Evolutionary conservation across 2,888 invertebrate genomes (phyloP).

Genomic region (Sicus ferrugineus): DNA sequence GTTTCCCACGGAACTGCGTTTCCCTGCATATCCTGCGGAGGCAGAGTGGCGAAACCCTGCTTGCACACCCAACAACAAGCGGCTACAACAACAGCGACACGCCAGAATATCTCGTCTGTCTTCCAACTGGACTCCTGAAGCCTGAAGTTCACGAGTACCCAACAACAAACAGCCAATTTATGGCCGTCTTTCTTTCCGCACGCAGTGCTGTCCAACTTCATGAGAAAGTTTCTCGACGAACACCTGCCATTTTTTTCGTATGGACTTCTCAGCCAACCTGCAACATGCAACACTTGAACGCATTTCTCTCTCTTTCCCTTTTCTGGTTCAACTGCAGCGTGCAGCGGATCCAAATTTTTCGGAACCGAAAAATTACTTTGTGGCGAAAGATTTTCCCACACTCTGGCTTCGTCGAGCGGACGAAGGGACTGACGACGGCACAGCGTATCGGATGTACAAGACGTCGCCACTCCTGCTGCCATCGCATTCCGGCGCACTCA

Average conservation of each 20-base stretch:
- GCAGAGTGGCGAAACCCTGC: conserved; percentile 30
- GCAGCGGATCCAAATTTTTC: conserved; percentile 34
- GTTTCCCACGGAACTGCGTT: conserved; percentile 55
- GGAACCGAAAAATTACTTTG: conserved; percentile 38
- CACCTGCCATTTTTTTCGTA: conserved; percentile 63
- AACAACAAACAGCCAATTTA: conserved; percentile 5
- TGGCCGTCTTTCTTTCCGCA: conserved; percentile 23
- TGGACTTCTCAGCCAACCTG: conserved; percentile 44
- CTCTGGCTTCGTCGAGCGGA: conserved; percentile 40
- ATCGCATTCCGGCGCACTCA: not conserved
- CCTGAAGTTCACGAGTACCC: conserved; percentile 35
- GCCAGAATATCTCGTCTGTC: not conserved
- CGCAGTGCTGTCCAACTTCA: conserved; percentile 38
- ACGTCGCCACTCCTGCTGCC: not conserved
- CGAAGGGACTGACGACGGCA: not conserved
- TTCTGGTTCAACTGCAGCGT: conserved; percentile 27
- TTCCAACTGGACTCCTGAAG: conserved; percentile 18
- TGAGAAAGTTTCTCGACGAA: conserved; percentile 60
- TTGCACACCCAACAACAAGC: conserved; percentile 32
- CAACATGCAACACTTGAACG: conserved; percentile 50
- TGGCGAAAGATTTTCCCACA: conserved; percentile 59
- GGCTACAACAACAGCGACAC: conserved; percentile 30
- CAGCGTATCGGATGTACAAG: too few species aligned
- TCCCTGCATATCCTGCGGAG: conserved; percentile 28
- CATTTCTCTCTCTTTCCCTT: conserved; percentile 48